These are phyloP conservation scores for Aplochiton taeniatus DNA, from an alignment of 2,797 vertebrate genomes.

Conservation along the genomic window DNA sequence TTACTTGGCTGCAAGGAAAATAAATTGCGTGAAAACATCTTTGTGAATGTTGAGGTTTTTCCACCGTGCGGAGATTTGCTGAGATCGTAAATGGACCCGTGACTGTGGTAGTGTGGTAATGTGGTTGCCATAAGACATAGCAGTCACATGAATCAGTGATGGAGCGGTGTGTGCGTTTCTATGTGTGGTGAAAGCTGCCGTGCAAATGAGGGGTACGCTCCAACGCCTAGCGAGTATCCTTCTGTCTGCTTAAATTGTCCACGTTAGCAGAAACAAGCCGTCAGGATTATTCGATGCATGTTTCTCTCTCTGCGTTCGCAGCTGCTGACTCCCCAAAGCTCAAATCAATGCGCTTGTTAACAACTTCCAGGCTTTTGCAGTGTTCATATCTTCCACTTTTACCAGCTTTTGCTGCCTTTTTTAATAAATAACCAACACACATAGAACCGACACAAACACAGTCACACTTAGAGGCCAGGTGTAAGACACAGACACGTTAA, in stretches of 20 bases:
- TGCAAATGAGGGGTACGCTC: conserved; percentile 6
- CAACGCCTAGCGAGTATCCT: conserved; percentile 32
- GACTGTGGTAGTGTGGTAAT: neutral
- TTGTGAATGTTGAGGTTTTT: neutral
- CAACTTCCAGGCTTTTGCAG: conserved; percentile 43
- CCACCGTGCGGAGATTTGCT: too few species aligned
- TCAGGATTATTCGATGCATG: neutral
- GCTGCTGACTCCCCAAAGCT: conserved; percentile 36
- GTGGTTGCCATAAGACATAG: neutral
- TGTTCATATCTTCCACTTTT: conserved; percentile 32
- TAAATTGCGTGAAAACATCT: conserved; percentile 1
- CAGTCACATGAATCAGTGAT: conserved; percentile 3
- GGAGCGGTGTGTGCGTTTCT: conserved; percentile 1
- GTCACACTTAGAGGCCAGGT: neutral
- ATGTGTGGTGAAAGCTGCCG: conserved; percentile 26
- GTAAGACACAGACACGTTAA: neutral
- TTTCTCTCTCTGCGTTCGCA: neutral
- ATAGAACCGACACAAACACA: neutral
- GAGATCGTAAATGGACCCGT: too few species aligned
- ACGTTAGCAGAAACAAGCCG: conserved; percentile 38
- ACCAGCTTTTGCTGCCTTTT: neutral
- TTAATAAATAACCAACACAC: neutral
- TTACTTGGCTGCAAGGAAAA: neutral
- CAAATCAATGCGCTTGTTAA: conserved; percentile 60
- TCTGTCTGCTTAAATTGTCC: conserved; percentile 31